Base-by-base conservation (phyloP, 2,797 vertebrate genomes). In the Serranus cabrilla region DNA sequence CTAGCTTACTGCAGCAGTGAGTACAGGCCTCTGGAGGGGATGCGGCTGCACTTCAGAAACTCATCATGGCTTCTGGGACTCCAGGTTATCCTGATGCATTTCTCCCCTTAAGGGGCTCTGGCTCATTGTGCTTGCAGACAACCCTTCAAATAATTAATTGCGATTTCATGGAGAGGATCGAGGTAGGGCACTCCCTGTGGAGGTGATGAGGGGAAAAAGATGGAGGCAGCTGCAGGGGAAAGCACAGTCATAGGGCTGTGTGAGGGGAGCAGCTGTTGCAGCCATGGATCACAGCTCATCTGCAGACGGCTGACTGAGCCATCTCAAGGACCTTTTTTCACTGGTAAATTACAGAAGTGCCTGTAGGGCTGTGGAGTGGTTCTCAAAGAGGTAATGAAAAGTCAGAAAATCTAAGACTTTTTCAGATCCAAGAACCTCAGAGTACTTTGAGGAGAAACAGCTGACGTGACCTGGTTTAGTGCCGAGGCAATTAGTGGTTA, bases 231-330 rank as follows among this genome's bases (percentile, higher is more conserved):
- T 87, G 89, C 84, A 76, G 76, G 45, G 64, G 43, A 65, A 69
- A 60, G 74, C 54, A 67, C 67, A 84, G 81, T 69, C 49, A 70
- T n/a, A 71, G 72, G 55, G 67, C 83, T 82, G 72, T 74, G 76
- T 21, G 74, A 74, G 62, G 71, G 70, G 70, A 91, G 90, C 91
- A 94, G 91, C 92, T 94, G 93, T 74, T 88, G 63, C 40, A 82
- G 80, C 78, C 76, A 86, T 74, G 89, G 88, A 85, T 91, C 90
- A 90, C 78, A 49, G 86, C 85, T 84, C 87, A 90, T 91, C 81
- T 87, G 75, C 81, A 87, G 84, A 84, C 56, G 67, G 86, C 76
- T 87, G 85, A 87, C 62, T 76, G 86, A 87, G 49, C 72, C 79
- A 71, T 82, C 84, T 83, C 75, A 75, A 85, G 87, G 85, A 86